These are phyloP conservation scores for Urocyon cinereoargenteus DNA, from an alignment of 2,797 vertebrate species.

Conservation along the genomic window DNA sequence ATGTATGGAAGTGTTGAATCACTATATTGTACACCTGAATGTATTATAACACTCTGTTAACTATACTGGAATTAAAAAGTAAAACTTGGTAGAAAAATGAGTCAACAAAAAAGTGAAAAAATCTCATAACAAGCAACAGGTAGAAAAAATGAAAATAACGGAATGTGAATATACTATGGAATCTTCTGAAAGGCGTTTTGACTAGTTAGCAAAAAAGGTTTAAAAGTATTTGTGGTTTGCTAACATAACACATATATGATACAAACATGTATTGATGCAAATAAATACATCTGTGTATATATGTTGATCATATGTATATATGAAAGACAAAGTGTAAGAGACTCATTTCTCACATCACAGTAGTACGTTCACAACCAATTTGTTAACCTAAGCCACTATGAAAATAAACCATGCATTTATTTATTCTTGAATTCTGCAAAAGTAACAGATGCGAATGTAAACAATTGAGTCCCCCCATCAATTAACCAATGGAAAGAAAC, in stretches of 20 bases:
- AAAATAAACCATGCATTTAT: no score
- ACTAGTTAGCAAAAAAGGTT: neutral
- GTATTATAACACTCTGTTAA: neutral
- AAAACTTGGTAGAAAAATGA: neutral
- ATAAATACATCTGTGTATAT: neutral
- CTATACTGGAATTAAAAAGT: neutral
- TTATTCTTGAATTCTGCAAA: no score
- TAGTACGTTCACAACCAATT: neutral
- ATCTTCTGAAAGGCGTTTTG: neutral
- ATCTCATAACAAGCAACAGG: neutral
- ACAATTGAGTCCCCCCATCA: no score
- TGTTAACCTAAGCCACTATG: no score
- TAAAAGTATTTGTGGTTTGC: neutral
- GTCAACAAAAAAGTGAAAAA: neutral
- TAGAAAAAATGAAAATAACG: neutral
- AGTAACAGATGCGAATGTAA: no score
- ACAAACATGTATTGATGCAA: neutral
- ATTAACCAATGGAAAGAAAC: neutral
- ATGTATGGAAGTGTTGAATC: neutral
- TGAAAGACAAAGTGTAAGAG: neutral
- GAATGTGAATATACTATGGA: neutral
- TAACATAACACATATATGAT: neutral
- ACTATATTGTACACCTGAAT: neutral
- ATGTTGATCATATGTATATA: neutral
- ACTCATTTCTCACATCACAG: neutral